These are phyloP conservation scores for Tenthredo amoena DNA, from an alignment of 2,888 invertebrate species.

Conservation along the genomic window DNA sequence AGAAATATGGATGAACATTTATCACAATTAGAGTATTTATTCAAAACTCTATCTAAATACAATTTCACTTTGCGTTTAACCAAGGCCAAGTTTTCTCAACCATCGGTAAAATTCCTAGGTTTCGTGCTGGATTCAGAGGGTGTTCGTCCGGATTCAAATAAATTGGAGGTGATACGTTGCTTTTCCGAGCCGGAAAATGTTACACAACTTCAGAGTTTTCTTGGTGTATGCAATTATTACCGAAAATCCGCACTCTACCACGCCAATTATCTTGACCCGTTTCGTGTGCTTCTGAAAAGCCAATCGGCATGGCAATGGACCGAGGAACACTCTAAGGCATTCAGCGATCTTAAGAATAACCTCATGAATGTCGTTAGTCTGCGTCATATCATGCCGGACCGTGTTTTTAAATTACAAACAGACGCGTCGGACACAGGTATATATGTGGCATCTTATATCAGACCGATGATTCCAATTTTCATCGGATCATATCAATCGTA, in stretches of 20 bases:
- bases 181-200: slow-evolving; percentile 60
- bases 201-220: slow-evolving; percentile 61
- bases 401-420: slow-evolving; percentile 56
- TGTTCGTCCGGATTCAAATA: slow-evolving; percentile 41
- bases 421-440: slow-evolving; percentile 56
- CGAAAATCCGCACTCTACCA: slow-evolving; percentile 45
- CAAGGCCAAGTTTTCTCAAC: not conserved
- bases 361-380: slow-evolving; percentile 54
- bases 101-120: not conserved
- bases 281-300: slow-evolving; percentile 54
- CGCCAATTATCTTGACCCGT: slow-evolving; percentile 53
- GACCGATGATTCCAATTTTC: slow-evolving; percentile 37
- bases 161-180: slow-evolving; percentile 58
- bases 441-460: slow-evolving; percentile 60
- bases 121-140: not conserved
- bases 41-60: not conserved
- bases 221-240: slow-evolving; percentile 53
- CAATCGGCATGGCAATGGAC: slow-evolving; percentile 57
- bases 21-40: slow-evolving; percentile 56
- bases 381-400: slow-evolving; percentile 45
- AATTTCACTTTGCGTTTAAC: not conserved
- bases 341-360: slow-evolving; percentile 53
- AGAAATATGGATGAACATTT: slow-evolving; percentile 59
- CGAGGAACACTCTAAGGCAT: slow-evolving; percentile 49
- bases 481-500: slow-evolving; percentile 58